Base-by-base conservation (phyloP, 2,888 invertebrate species). In the Zonitis immaculata region DNA sequence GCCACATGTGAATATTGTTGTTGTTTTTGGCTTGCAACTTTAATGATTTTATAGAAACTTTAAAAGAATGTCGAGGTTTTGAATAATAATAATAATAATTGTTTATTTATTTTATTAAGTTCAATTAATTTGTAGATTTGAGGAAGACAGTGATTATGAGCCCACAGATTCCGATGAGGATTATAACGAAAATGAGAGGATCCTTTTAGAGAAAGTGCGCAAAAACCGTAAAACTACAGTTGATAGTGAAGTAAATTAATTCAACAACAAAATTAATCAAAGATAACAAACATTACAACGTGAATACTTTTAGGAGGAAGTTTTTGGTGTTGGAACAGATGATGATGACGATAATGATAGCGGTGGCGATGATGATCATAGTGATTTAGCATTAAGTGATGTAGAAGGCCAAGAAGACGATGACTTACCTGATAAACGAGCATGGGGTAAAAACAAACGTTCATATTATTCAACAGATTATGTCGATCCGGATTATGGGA, bases 401-500 rank as follows among this genome's bases (percentile, higher is more conserved):
- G 82, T 91, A 8, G 91, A 92, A 72, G 87, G 86, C 0, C 83
- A 85, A 60, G 81, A 82, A 22, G 84, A 86, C 66, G 84, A 84
- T 71, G 83, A 85, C 67, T 77, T 92, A 58, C 91, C 91, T 0
- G 84, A 91, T 73, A 80, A 84, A 2, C 87, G 88, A 75, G 92
- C 93, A 16, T 95, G 95, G 95, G 95, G 95, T 43, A 87, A 85
- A 68, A 87, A 86, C 61, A 89, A 88, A 65, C 81, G 79, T 53
- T 80, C 82, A 28, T 96, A 85, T 73, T 95, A 94, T 76, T 85
- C 88, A 47, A 90, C 93, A 0, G 94, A 95, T 77, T 93, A 89
- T 75, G 86, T 92, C 12, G 95, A 95, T 78, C 84, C 87, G 66
- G 93, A 94, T 75, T 91, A 88, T 78, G 83, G 87, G 43, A 86